A percentile compares a stretch with the other conserved stretches of the same genome.
Conservation (phyloP, 1,140 invertebrate genomes). For the Zaprionus davidi region DNA sequence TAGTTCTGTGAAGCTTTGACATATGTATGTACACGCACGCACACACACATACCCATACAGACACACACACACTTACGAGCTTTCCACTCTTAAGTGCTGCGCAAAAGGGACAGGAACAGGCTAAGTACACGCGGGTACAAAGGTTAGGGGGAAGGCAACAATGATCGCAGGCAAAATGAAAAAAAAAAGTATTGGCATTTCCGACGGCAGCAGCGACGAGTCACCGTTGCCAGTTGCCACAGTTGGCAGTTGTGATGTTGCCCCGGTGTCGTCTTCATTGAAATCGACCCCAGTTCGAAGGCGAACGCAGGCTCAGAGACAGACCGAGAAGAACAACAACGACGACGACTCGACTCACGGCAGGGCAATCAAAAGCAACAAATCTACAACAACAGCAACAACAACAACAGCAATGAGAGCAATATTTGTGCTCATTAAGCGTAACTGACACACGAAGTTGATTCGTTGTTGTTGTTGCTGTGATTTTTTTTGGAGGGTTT, state of each 20-base stretch:
- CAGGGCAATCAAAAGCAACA: constrained; percentile 72
- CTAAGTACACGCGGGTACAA: constrained; percentile 9
- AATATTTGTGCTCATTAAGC: constrained; percentile 82
- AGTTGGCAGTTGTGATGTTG: too few species aligned
- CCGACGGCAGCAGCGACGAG: constrained; percentile 43
- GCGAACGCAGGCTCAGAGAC: constrained; percentile 9
- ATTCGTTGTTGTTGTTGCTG: constrained; percentile 28
- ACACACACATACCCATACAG: constrained; percentile 2
- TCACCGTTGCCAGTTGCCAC: constrained; percentile 6
- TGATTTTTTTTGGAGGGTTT: constrained; percentile 71
- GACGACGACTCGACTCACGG: constrained; percentile 45
- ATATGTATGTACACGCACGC: constrained; percentile 5
- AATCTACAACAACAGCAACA: constrained; percentile 61
- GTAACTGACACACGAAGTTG: constrained; percentile 80
- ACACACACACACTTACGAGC: neutral
- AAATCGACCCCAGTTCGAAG: constrained; percentile 54
- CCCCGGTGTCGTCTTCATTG: constrained; percentile 62
- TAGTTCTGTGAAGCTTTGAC: constrained; percentile 21
- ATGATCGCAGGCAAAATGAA: constrained; percentile 21
- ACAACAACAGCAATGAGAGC: constrained; percentile 74
- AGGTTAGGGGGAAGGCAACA: constrained; percentile 31
- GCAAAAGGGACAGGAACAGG: neutral
- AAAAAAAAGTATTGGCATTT: constrained; percentile 65
- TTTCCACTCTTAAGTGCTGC: constrained; percentile 1
- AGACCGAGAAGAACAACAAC: neutral